Percentiles rank a stretch among this genome's conserved stretches.
Conservation (phyloP, 2,797 vertebrate species). For the Chaetophractus vellerosus region DNA sequence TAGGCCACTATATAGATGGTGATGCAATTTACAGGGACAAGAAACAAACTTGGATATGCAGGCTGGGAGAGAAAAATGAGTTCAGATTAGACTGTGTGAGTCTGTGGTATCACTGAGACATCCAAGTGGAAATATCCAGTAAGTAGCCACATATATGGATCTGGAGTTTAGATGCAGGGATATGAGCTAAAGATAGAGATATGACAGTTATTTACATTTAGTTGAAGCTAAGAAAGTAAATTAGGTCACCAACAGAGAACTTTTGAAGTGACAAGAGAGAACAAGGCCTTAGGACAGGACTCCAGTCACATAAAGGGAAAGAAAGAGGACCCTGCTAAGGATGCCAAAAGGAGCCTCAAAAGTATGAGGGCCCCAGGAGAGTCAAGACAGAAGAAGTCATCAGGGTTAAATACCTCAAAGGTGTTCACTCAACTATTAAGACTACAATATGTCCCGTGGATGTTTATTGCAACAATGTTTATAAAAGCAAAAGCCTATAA, state of each 20-base stretch:
- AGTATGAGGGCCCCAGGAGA: neutral
- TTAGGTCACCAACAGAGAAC: neutral
- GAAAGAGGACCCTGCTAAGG: neutral
- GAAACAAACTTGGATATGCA: neutral
- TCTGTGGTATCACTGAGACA: neutral
- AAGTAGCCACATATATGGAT: neutral
- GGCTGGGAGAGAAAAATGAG: neutral
- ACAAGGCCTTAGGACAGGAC: neutral
- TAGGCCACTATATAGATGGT: neutral
- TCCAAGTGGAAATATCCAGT: neutral
- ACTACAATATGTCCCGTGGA: neutral
- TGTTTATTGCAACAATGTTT: neutral
- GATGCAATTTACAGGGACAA: neutral
- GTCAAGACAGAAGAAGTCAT: neutral
- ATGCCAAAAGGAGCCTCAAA: neutral
- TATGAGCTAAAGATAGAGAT: neutral
- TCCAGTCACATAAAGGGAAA: neutral
- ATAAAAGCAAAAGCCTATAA: slow-evolving; percentile 8
- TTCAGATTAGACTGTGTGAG: neutral
- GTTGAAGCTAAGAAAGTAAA: neutral
- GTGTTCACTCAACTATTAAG: neutral
- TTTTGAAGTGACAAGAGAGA: neutral
- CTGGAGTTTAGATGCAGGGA: neutral
- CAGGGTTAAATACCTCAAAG: neutral
- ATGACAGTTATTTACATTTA: neutral